Base-by-base conservation (phyloP, 35 echinoderm and acorn worm species). In the Ptychodera flava region DNA sequence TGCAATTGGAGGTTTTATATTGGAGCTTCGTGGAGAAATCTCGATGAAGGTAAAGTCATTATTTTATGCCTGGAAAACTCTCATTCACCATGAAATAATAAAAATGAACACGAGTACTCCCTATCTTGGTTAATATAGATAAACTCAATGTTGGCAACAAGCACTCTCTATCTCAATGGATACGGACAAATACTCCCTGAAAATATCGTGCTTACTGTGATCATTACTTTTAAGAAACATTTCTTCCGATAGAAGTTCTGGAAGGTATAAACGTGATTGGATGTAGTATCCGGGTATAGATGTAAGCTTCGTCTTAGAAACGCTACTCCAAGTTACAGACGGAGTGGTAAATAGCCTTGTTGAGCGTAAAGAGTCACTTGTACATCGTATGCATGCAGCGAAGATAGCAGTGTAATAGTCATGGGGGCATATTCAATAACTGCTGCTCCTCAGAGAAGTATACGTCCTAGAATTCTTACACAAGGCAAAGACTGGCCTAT, bases 21-120 rank as follows among this genome's bases (percentile, higher is more conserved):
- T 94, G 31, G 91, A 99, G 80, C 87, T 90, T 77, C 78, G 96
- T 85, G 96, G 96, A 75, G 88, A 99, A 90, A 85, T 99, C 33
- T 90, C 94, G 79, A 99, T 99, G 96, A 99, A 99, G 96, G 96
- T 99, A 87, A 80, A 82, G 35, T 36, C 29, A 28, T 64, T 12
- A 86, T 10, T 15, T 30, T 22, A 15, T 28, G 0, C 6, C 30
- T 28, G 85, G 30, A 78, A 75, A 12, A n/a, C 31, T 86, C 29
- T 80, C 15, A 79, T n/a, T n/a, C n/a, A n/a, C n/a, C n/a, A n/a
- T n/a, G n/a, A n/a, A 64, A 64, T 64, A 22, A 64, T 12, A 12
- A 64, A 64, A 64, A 22, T 64, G 45, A 64, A 12, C 45, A 12
- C 6, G 22, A 64, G 6, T 22, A 12, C 22, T 64, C 22, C 6